These are phyloP conservation scores for Epicampocera succincta DNA, from an alignment of 2,888 invertebrate genomes.

Conservation along the genomic window DNA sequence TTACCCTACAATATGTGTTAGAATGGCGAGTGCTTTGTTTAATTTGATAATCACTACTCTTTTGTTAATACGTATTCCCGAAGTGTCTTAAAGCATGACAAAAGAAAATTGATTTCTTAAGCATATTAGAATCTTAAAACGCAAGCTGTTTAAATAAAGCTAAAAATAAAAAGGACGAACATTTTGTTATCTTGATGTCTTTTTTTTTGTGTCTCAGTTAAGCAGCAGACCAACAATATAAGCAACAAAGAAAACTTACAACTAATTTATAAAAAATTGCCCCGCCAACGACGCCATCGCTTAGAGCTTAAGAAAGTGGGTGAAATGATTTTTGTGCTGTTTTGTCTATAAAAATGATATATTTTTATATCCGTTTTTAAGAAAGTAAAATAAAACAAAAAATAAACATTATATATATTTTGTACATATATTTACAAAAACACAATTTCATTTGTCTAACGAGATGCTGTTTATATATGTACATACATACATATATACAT, in stretches of 20 bases:
- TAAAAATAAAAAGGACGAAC: neutral
- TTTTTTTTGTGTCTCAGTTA: slow-evolving; percentile 17
- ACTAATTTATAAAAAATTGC: neutral
- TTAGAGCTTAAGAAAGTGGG: slow-evolving; percentile 21
- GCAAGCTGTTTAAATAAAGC: neutral
- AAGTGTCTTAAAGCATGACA: too few species aligned
- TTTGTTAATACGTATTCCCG: too few species aligned
- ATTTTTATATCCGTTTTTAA: neutral
- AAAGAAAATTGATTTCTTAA: too few species aligned
- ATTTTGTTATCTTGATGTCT: neutral
- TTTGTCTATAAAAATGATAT: neutral
- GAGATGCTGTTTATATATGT: neutral
- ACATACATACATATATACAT: neutral
- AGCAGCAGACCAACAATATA: slow-evolving; percentile 47
- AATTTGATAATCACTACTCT: too few species aligned
- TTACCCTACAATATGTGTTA: too few species aligned
- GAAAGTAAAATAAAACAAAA: too few species aligned
- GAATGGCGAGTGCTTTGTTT: too few species aligned
- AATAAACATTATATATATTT: neutral
- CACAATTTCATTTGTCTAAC: slow-evolving; percentile 11
- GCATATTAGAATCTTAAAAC: too few species aligned
- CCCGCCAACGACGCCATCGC: slow-evolving; percentile 48
- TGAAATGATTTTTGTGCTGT: slow-evolving; percentile 12
- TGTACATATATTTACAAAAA: neutral
- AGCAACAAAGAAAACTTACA: slow-evolving; percentile 8